A percentile compares a stretch with the other conserved stretches of the same genome.
Evolutionary conservation across 2,113 vertebrate species (phyloP).

Genomic region (Onychorhynchus coronatus): DNA sequence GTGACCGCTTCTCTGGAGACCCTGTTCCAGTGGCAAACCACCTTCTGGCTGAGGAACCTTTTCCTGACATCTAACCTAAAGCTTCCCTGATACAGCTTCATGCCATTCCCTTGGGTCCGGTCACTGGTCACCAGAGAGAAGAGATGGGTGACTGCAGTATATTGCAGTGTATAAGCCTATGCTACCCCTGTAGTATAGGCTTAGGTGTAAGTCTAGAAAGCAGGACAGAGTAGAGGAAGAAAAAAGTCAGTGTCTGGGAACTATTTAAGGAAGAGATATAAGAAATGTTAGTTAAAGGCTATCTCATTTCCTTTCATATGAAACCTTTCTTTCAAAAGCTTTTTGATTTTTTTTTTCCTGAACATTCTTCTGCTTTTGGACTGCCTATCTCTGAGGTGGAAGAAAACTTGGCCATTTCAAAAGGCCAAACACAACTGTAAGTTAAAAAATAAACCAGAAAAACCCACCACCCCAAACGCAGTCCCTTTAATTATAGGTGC

Average conservation of each 20-base stretch:
- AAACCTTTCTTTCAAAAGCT: background rate
- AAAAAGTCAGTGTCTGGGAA: background rate
- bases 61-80: background rate
- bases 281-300: background rate
- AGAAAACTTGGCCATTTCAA: background rate
- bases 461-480: rapidly evolving
- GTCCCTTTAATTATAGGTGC: background rate
- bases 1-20: background rate
- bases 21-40: background rate
- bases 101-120: background rate
- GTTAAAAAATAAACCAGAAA: background rate
- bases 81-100: background rate
- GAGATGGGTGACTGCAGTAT: background rate
- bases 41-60: background rate
- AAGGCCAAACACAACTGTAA: background rate
- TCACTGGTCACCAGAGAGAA: background rate
- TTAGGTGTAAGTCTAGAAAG: background rate
- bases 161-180: too few species aligned
- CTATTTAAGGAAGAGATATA: background rate
- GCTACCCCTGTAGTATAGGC: background rate
- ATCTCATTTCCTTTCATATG: background rate
- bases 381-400: background rate
- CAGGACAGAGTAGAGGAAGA: background rate
- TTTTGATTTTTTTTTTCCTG: background rate
- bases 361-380: background rate